These are phyloP conservation scores for Crocallis elinguaria DNA, from an alignment of 2,888 invertebrate species.

Conservation along the genomic window DNA sequence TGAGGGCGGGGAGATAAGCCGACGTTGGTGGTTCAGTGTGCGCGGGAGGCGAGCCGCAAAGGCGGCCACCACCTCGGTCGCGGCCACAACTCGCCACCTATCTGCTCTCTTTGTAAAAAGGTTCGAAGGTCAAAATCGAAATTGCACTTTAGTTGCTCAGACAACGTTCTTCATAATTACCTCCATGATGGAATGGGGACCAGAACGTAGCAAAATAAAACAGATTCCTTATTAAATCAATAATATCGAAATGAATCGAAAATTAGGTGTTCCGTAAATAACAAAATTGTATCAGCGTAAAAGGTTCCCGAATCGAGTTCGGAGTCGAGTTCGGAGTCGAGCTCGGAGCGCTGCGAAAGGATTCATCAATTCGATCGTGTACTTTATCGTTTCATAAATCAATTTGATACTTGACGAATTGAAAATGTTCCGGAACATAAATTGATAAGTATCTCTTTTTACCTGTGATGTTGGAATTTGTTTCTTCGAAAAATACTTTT, in stretches of 20 bases:
- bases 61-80: too few relatives aligned
- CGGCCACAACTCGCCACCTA: too few relatives aligned
- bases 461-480: not conserved
- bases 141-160: too few relatives aligned
- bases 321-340: not conserved
- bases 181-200: too few relatives aligned
- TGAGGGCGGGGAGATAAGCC: too few relatives aligned
- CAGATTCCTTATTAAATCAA: conserved; percentile 5
- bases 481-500: too few relatives aligned
- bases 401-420: conserved; percentile 4
- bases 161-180: too few relatives aligned
- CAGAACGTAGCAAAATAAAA: not conserved
- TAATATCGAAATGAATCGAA: conserved; percentile 14
- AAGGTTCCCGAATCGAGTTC: conserved; percentile 10
- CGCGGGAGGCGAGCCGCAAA: too few relatives aligned
- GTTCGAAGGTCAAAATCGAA: too few relatives aligned
- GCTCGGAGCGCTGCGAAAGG: not conserved
- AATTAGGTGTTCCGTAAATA: conserved; percentile 20
- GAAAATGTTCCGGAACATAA: conserved; percentile 6
- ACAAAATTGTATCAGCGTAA: conserved; percentile 18
- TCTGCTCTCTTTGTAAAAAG: too few relatives aligned
- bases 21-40: too few relatives aligned
- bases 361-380: conserved; percentile 7
- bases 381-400: conserved; percentile 7
- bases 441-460: not conserved